Evolutionary conservation across 2,888 invertebrate genomes (phyloP).

Genomic region (Hirtodrosophila duncani): DNA sequence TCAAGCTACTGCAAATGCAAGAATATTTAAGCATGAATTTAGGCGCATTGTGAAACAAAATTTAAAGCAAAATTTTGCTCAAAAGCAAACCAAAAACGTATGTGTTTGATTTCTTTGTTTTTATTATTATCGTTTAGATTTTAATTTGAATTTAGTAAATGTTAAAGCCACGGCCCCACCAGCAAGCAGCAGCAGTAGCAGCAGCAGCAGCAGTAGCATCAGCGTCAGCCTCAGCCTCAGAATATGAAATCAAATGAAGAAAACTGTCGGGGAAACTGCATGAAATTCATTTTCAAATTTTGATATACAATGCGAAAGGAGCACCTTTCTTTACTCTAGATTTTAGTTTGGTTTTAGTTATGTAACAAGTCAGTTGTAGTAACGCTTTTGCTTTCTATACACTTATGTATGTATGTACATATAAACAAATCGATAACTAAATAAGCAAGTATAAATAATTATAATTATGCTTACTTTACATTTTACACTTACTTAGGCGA

Average conservation of each 20-base stretch:
- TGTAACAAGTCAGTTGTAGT: conserved; percentile 61
- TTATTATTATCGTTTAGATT: conserved; percentile 19
- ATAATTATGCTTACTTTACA: conserved; percentile 22
- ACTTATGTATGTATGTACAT: conserved; percentile 38
- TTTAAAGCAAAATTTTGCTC: not conserved
- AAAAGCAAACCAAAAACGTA: conserved; percentile 4
- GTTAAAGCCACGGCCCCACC: conserved; percentile 21
- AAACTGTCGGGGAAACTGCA: too few relatives aligned
- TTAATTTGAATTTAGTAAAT: conserved; percentile 50
- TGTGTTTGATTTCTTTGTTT: conserved; percentile 12
- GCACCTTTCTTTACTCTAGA: conserved; percentile 56
- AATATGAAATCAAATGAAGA: conserved; percentile 10
- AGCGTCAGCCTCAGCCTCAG: conserved; percentile 6
- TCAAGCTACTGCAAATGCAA: conserved; percentile 40
- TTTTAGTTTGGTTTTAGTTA: conserved; percentile 58
- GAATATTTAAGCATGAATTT: conserved; percentile 60
- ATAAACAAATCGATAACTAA: conserved; percentile 34
- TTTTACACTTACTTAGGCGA: conserved; percentile 47
- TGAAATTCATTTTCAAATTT: too few relatives aligned
- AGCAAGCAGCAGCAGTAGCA: conserved; percentile 7
- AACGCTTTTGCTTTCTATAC: conserved; percentile 55
- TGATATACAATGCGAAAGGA: conserved; percentile 7
- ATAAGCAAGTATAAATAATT: conserved; percentile 18
- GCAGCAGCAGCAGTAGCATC: not conserved
- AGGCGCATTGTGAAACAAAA: conserved; percentile 48